phyloP scores from a whole-genome alignment of 2,888 invertebrate species.

The Nymphalis polychloros region DNA sequence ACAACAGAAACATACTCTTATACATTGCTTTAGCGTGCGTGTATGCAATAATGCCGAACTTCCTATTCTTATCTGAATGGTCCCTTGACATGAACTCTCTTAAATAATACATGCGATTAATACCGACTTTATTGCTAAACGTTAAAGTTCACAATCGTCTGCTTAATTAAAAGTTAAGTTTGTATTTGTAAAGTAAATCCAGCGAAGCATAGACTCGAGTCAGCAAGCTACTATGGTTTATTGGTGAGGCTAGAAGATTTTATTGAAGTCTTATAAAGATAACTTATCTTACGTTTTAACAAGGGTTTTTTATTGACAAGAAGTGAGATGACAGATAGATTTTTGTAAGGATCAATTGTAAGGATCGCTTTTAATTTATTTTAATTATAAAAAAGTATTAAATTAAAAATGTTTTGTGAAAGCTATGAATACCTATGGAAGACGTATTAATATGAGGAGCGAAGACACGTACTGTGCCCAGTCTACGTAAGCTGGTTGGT shows the following conservation, averaged over 20 bases:
- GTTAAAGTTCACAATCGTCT: slow-evolving; percentile 14
- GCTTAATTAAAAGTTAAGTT: not conserved
- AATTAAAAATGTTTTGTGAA: too few species aligned
- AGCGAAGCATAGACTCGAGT: slow-evolving; percentile 28
- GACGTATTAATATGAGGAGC: too few species aligned
- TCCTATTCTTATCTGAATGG: slow-evolving; percentile 31
- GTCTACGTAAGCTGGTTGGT: too few species aligned
- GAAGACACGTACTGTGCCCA: too few species aligned
- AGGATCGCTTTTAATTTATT: too few species aligned
- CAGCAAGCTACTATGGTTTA: slow-evolving; percentile 28
- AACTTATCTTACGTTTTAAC: too few species aligned
- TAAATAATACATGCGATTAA: not conserved
- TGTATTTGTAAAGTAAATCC: slow-evolving; percentile 16
- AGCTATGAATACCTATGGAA: too few species aligned
- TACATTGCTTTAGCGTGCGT: slow-evolving; percentile 27
- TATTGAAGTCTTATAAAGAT: slow-evolving; percentile 11
- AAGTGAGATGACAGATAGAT: too few species aligned
- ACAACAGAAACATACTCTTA: slow-evolving; percentile 14
- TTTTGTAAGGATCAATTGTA: too few species aligned
- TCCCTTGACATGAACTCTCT: slow-evolving; percentile 28
- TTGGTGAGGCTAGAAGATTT: slow-evolving; percentile 19
- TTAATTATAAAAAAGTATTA: too few species aligned
- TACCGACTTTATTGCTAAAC: not conserved
- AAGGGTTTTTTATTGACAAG: too few species aligned
- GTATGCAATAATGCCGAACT: slow-evolving; percentile 24